These are phyloP conservation scores for Pangasianodon hypophthalmus DNA, from an alignment of 2,113 vertebrate genomes.

Conservation along the genomic window DNA sequence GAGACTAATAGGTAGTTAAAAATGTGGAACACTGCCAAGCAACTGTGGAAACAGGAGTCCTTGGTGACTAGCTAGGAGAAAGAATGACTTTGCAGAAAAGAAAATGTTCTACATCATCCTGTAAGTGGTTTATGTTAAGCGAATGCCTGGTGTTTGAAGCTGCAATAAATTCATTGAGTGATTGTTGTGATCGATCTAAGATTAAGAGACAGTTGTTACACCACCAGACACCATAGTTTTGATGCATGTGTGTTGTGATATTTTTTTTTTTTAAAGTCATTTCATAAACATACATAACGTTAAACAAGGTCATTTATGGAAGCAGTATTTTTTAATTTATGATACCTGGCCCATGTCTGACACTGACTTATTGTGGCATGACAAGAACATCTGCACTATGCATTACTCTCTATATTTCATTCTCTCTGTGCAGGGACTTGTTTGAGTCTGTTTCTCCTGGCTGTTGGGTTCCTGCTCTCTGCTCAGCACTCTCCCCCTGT, in stretches of 20 bases:
- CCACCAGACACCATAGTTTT: background rate
- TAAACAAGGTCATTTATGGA: background rate
- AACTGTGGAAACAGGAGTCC: background rate
- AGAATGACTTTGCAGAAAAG: background rate
- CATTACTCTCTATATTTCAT: background rate
- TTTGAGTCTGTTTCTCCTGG: constrained; percentile 86
- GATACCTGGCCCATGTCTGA: background rate
- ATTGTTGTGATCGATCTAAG: background rate
- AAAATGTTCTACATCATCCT: background rate
- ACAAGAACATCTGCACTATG: background rate
- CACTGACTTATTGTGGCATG: background rate
- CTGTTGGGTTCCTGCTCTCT: constrained; percentile 88
- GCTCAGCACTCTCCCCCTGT: constrained; percentile 89
- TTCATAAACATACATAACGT: background rate
- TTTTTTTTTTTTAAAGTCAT: background rate
- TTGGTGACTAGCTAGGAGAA: constrained; percentile 2
- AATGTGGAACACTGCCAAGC: constrained; percentile 10
- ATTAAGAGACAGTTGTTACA: background rate
- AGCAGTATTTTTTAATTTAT: background rate
- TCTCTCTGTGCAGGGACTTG: constrained; percentile 79
- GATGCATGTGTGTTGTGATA: background rate
- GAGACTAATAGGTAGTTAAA: background rate
- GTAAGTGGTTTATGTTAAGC: background rate
- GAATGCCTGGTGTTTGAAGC: background rate
- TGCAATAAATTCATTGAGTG: background rate